A percentile compares a stretch with the other conserved stretches of the same genome.
phyloP scores from a whole-genome alignment of 2,888 invertebrate genomes.

The Oscheius sp. region DNA sequence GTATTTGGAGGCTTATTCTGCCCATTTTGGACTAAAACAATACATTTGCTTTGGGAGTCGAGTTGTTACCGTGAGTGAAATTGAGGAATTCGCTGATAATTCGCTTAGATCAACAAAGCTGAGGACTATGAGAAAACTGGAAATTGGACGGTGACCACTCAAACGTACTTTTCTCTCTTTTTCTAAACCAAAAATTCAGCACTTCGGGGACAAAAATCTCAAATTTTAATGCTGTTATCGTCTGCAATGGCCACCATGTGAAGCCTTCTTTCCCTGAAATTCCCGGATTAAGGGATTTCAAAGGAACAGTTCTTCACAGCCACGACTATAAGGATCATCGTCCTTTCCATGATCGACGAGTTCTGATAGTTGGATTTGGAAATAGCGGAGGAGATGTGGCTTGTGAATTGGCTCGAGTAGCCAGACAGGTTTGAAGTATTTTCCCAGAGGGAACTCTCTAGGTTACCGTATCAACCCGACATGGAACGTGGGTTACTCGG shows the following conservation, averaged over 20 bases:
- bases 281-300: constrained; percentile 14
- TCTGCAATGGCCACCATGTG: constrained; percentile 72
- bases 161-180: background rate
- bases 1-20: constrained; percentile 25
- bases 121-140: constrained; percentile 9
- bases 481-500: constrained; percentile 33
- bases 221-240: constrained; percentile 71
- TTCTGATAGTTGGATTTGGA: constrained; percentile 72
- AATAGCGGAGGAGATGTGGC: constrained; percentile 72
- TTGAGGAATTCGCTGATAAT: background rate
- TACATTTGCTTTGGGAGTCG: constrained; percentile 20
- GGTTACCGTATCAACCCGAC: constrained; percentile 18
- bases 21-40: constrained; percentile 13
- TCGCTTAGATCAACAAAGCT: background rate
- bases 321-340: constrained; percentile 29
- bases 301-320: constrained; percentile 25
- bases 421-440: constrained; percentile 38
- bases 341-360: constrained; percentile 35
- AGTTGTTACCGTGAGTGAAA: constrained; percentile 4
- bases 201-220: background rate
- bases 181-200: background rate
- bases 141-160: constrained; percentile 10
- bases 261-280: constrained; percentile 69
- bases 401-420: constrained; percentile 69
- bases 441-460: background rate